phyloP scores from a whole-genome alignment of 2,888 invertebrate species.

The Acronicta leporina region DNA sequence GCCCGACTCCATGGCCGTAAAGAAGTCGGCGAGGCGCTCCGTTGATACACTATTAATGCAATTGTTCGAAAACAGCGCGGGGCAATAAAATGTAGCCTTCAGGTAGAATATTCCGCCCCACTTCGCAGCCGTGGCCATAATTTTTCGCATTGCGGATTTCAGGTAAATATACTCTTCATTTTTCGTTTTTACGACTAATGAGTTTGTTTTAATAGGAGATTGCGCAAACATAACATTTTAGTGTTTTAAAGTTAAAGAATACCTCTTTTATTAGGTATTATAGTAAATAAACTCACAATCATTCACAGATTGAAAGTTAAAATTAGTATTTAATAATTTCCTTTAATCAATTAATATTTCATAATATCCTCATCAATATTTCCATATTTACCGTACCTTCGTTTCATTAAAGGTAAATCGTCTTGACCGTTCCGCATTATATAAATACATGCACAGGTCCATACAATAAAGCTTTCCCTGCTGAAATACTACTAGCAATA shows the following conservation, averaged over 20 bases:
- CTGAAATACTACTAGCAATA: constrained; percentile 27
- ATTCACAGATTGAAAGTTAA: too few species aligned
- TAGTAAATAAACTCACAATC: too few species aligned
- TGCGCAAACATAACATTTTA: constrained; percentile 6
- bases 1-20: constrained; percentile 78
- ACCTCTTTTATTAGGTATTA: too few species aligned
- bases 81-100: constrained; percentile 86
- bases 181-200: constrained; percentile 62
- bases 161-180: constrained; percentile 67
- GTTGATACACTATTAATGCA: constrained; percentile 88
- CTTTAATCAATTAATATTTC: too few species aligned
- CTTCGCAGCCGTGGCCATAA: constrained; percentile 81
- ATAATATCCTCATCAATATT: too few species aligned
- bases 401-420: too few species aligned
- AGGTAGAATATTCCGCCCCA: constrained; percentile 83
- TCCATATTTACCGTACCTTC: too few species aligned
- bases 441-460: too few species aligned
- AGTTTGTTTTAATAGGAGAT: constrained; percentile 57
- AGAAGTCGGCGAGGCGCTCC: constrained; percentile 78
- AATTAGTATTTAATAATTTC: too few species aligned
- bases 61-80: constrained; percentile 86
- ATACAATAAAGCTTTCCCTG: background rate
- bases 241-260: too few species aligned
- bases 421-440: too few species aligned
- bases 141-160: constrained; percentile 88